Base-by-base conservation (phyloP, 2,797 vertebrate species). In the Sylvia borin region DNA sequence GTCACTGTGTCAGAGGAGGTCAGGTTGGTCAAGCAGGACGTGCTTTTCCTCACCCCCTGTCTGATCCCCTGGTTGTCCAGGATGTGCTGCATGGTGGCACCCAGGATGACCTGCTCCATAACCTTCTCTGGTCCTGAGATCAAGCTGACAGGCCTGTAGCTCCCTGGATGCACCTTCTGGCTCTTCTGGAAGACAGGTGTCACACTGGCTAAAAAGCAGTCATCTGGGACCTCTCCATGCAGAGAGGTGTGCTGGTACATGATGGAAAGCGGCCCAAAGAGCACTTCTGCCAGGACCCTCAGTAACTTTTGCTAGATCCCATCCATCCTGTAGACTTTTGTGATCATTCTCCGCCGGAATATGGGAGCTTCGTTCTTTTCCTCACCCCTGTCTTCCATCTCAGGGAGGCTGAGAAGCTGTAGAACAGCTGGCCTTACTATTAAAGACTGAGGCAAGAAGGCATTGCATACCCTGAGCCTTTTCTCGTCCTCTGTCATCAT, bases 291-390 rank as follows among this genome's bases (percentile, higher is more conserved):
- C 38, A 32, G 10, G 7, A 47, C 12, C 1, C 15, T 77, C 51
- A 27, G 17, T 16, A 22, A 2, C 10, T 12, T 32, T 26, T 7
- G 25, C 8, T 31, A 42, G 20, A 57, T 45, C 15, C 9, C 45
- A 26, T 32, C n/a, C 9, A 29, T 6, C 10, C 25, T 4, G 1
- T 2, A 34, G 15, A 31, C 7, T 32, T 60, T 13, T 15, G 2
- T 27, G 7, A 43, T 21, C 7, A 24, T 26, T 53, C 53, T 2
- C 29, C 7, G 12, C 24, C 27, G 40, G 18, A 72, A 32, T 47
- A 32, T 27, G 45, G 6, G 27, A 58, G 10, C 4, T 71, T 77
- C 51, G 31, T 40, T 65, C 72, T 36, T 3, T 26, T 77, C 8
- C 26, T 12, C 51, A n/a, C 5, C 25, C 3, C 24, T 57, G 4